A percentile compares a stretch with the other conserved stretches of the same genome.
phyloP scores from a whole-genome alignment of 2,113 vertebrate genomes.

The Ochotona curzoniae region DNA sequence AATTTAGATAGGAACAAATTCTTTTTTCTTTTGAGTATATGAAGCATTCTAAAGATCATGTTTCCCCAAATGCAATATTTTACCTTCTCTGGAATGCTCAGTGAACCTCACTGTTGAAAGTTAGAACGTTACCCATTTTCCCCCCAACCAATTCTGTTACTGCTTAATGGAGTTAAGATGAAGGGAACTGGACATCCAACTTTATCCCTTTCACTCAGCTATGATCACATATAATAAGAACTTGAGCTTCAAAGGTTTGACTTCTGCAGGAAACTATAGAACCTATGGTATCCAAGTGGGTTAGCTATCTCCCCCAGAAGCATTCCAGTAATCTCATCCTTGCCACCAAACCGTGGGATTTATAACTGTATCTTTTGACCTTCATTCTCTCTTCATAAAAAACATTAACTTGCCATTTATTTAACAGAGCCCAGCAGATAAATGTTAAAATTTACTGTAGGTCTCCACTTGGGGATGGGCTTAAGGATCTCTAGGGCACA shows the following conservation, averaged over 20 bases:
- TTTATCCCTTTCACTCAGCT: not conserved
- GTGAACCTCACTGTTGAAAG: not conserved
- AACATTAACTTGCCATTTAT: constrained; percentile 40
- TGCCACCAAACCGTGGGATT: constrained; percentile 6
- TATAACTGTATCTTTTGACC: constrained; percentile 54
- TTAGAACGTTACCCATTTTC: not conserved
- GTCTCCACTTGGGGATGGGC: not conserved
- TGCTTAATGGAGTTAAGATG: not conserved
- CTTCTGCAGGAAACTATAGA: not conserved
- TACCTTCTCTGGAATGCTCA: not conserved
- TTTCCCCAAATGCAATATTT: not conserved
- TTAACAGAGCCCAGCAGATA: constrained; percentile 39
- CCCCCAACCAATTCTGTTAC: not conserved
- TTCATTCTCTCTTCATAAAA: constrained; percentile 61
- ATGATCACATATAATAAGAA: not conserved
- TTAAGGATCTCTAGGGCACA: not conserved
- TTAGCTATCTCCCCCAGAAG: not conserved
- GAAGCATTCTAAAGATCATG: not conserved
- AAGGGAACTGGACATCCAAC: not conserved
- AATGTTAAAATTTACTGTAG: constrained; percentile 45
- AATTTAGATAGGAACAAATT: not conserved
- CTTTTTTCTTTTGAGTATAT: constrained; percentile 20
- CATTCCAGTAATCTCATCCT: constrained; percentile 29
- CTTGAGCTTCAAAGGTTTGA: constrained; percentile 9
- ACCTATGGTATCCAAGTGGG: not conserved